phyloP scores from a whole-genome alignment of 1,140 invertebrate species.

The Nasonia longicornis region DNA sequence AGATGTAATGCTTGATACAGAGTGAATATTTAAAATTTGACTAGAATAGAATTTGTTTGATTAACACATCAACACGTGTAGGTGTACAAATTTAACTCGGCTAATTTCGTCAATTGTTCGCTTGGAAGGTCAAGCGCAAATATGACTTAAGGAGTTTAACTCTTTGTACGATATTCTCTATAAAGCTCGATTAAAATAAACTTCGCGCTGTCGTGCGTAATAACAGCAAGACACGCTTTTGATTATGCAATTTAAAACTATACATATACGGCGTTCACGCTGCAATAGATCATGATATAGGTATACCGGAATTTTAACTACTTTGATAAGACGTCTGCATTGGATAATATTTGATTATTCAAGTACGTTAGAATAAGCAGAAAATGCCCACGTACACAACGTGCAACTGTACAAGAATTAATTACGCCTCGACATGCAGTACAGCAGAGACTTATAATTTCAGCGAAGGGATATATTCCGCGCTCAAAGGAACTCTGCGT shows the following conservation, averaged over 20 bases:
- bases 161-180: background rate
- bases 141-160: background rate
- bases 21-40: too few relatives aligned
- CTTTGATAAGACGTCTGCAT: background rate
- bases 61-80: background rate
- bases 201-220: background rate
- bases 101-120: conserved; percentile 5
- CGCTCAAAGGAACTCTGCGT: too few relatives aligned
- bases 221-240: background rate
- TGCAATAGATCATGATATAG: too few relatives aligned
- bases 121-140: conserved; percentile 5
- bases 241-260: background rate
- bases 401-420: background rate
- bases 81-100: background rate
- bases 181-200: background rate
- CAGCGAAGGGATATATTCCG: too few relatives aligned
- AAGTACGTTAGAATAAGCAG: background rate
- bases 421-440: background rate
- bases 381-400: background rate
- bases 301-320: too few relatives aligned
- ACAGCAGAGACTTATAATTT: too few relatives aligned
- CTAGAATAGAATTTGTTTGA: background rate
- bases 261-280: background rate
- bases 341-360: background rate
- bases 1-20: too few relatives aligned